Conservation (phyloP, 2,888 invertebrate species). For the Andrena chrysosceles region DNA sequence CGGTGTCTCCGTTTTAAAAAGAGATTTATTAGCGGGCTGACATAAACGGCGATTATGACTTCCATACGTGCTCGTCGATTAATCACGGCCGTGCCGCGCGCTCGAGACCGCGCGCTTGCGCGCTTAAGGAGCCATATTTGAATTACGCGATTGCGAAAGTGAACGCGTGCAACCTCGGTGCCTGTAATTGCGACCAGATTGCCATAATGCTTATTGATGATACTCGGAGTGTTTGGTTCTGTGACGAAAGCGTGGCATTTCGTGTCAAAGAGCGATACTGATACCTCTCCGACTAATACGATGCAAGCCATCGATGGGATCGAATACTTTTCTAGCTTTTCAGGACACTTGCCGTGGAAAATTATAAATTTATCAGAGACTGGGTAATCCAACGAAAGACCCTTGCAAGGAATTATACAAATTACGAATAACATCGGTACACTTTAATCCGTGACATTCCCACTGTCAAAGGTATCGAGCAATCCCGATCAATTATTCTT, state of each 20-base stretch:
- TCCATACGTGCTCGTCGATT: conserved; percentile 62
- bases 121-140: conserved; percentile 44
- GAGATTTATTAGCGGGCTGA: conserved; percentile 65
- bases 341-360: no score
- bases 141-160: conserved; percentile 57
- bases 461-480: background rate
- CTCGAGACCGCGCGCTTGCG: conserved; percentile 8
- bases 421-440: background rate
- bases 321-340: no score
- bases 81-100: conserved; percentile 48
- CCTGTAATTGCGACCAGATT: conserved; percentile 31
- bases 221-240: background rate
- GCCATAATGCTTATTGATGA: conserved; percentile 29
- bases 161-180: conserved; percentile 16
- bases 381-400: no score
- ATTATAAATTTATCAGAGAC: no score
- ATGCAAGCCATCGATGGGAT: no score
- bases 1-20: conserved; percentile 66
- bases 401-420: no score
- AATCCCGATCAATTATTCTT: conserved; percentile 10
- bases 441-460: background rate
- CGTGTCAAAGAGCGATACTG: background rate
- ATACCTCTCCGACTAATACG: background rate
- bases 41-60: conserved; percentile 66
- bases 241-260: background rate